phyloP scores from a whole-genome alignment of 2,888 invertebrate genomes.

The Andrena flavipes region DNA sequence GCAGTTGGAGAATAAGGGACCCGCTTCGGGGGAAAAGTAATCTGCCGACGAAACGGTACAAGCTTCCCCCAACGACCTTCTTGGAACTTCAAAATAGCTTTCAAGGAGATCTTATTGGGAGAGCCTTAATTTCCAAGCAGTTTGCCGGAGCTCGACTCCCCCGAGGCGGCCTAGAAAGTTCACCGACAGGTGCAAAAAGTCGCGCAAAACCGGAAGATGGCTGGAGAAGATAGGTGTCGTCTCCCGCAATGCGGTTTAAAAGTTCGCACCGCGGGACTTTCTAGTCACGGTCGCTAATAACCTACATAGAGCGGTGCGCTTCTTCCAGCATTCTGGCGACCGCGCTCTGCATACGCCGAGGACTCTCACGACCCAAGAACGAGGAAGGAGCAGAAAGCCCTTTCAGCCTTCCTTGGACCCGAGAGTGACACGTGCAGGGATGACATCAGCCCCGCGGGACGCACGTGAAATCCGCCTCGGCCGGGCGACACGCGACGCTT shows the following conservation, averaged over 20 bases:
- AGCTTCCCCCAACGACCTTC: not conserved
- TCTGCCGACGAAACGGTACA: not conserved
- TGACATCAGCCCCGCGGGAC: not conserved
- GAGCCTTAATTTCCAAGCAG: constrained; percentile 3
- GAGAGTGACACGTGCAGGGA: not conserved
- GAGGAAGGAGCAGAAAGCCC: not conserved
- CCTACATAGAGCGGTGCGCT: constrained; percentile 22
- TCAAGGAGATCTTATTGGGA: not conserved
- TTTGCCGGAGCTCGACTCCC: not conserved
- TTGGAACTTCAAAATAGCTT: constrained; percentile 6
- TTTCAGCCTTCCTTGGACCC: no score
- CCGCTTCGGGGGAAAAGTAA: not conserved
- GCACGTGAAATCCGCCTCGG: not conserved
- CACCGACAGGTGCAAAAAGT: constrained; percentile 53
- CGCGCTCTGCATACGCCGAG: no score
- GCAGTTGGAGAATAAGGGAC: not conserved
- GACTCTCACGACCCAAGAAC: no score
- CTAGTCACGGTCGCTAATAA: constrained; percentile 49
- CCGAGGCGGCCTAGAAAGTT: constrained; percentile 37
- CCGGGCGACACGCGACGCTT: no score
- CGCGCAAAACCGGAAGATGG: constrained; percentile 45
- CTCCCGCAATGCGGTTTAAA: constrained; percentile 60
- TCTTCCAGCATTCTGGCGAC: not conserved
- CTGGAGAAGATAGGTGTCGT: constrained; percentile 42
- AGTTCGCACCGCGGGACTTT: constrained; percentile 51